Base-by-base conservation (phyloP, 2,888 invertebrate species). In the Sminthurides aquaticus region DNA sequence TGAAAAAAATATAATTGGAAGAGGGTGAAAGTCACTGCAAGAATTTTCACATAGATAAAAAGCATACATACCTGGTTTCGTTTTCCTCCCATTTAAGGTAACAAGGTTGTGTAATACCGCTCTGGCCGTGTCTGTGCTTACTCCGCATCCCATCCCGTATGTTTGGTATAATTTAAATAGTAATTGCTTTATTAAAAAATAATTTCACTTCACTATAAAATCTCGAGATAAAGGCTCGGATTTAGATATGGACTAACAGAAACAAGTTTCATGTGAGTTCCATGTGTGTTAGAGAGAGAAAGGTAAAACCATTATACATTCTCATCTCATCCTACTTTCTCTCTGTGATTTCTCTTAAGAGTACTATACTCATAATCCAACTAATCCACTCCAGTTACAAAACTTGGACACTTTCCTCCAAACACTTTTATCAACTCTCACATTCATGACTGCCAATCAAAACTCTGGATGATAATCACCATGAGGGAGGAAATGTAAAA, bases 131-230 rank as follows among this genome's bases (percentile, higher is more conserved):
- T 72, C 70, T 65, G 67, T 72, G 65, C 70, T 71, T 60, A 67
- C 65, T 66, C 72, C 72, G 61, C 72, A 72, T 70, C 72, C 72
- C 72, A 72, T 72, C 62, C 68, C 70, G 64, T 55, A n/a, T n/a
- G n/a, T n/a, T n/a, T n/a, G n/a, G n/a, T n/a, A n/a, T n/a, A n/a
- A n/a, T n/a, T n/a, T n/a, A n/a, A n/a, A n/a, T n/a, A n/a, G n/a
- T n/a, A n/a, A n/a, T n/a, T n/a, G n/a, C n/a, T n/a, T n/a, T n/a
- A n/a, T n/a, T n/a, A n/a, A n/a, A n/a, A n/a, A n/a, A n/a, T n/a
- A n/a, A n/a, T 34, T 34, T 34, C 43, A 15, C 43, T 34, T 11
- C 5, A 34, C 8, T 34, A 34, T 11, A 15, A 5, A 34, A 15
- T 34, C 15, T 11, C 5, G 43, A 34, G 43, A 15, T 34, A 34